Base-by-base conservation (phyloP, 2,888 invertebrate species). In the Odontocolon sp. region DNA sequence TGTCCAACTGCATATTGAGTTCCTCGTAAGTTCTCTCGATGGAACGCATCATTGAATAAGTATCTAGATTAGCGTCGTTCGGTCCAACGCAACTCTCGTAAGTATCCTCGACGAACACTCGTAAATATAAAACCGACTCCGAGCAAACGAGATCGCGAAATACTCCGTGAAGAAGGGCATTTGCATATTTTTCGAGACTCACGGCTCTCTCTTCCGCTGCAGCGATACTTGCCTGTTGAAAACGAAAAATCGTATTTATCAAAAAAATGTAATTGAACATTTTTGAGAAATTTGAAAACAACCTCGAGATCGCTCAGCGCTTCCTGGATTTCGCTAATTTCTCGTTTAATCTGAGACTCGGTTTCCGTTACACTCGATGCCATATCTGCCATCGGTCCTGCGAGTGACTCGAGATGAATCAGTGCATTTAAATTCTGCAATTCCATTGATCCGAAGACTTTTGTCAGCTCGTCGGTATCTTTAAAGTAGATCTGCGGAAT, bases 391-490 rank as follows among this genome's bases (percentile, higher is more conserved):
- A 92, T 89, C 16, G 92, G 92, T 6, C 92, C 92, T 0, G 92
- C 91, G 50, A 94, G 82, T 76, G 92, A 92, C 78, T 93, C 92
- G 2, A 93, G 91, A 81, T 94, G 93, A 40, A 93, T 89, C 80
- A 94, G 91, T 61, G 93, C 93, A 86, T 93, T 92, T 64, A 94
- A 87, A 85, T 94, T 94, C 84, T 94, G 94, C 78, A 92, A 89
- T 87, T 94, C 94, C 85, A 94, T 93, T 28, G 91, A 91, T 67
- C 92, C 90, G 79, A 94, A 94, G 45, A 94, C 91, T 45, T 91
- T 87, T 52, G 93, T 86, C 50, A 95, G 87, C 74, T 94, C 92
- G 16, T 88, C 82, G 0, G 94, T 92, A 45, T 92, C 87, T 8
- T 89, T 88, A 83, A 94, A 94, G 84, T 92, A 94, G 21, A 95